These are phyloP conservation scores for Saccostrea cuccullata DNA, from an alignment of 1,140 invertebrate species.

Conservation along the genomic window DNA sequence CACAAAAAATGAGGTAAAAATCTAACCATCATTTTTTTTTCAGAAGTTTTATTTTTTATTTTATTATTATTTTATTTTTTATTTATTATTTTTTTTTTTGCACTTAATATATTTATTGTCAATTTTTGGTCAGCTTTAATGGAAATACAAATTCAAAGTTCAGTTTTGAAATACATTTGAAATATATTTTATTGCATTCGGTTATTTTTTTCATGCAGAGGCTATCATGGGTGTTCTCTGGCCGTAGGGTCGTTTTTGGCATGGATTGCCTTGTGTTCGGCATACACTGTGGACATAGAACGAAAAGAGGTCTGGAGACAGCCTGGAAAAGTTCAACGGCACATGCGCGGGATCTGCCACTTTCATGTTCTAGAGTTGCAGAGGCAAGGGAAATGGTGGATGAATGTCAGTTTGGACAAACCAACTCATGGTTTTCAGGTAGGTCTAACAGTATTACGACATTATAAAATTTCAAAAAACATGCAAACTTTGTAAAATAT, in stretches of 20 bases:
- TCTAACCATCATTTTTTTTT: background rate
- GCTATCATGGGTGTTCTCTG: background rate
- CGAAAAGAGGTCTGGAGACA: background rate
- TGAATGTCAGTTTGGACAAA: slow-evolving; percentile 7
- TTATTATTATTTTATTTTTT: no score
- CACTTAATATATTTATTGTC: no score
- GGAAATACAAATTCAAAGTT: no score
- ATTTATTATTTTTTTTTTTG: no score
- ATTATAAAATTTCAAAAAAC: no score
- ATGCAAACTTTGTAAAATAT: no score
- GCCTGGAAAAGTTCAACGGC: background rate
- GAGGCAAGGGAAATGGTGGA: background rate
- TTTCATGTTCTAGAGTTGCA: background rate
- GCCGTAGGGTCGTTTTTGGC: background rate
- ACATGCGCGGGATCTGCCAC: slow-evolving; percentile 7
- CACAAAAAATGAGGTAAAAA: background rate
- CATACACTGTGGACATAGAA: background rate
- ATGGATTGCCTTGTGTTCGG: background rate
- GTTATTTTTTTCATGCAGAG: background rate
- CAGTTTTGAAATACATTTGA: background rate
- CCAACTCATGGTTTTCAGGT: background rate
- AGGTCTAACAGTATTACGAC: background rate
- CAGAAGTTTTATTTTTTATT: no score
- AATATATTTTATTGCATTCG: background rate
- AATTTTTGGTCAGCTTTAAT: no score